Base-by-base conservation (phyloP, 2,888 invertebrate species). In the Trissolcus japonicus region DNA sequence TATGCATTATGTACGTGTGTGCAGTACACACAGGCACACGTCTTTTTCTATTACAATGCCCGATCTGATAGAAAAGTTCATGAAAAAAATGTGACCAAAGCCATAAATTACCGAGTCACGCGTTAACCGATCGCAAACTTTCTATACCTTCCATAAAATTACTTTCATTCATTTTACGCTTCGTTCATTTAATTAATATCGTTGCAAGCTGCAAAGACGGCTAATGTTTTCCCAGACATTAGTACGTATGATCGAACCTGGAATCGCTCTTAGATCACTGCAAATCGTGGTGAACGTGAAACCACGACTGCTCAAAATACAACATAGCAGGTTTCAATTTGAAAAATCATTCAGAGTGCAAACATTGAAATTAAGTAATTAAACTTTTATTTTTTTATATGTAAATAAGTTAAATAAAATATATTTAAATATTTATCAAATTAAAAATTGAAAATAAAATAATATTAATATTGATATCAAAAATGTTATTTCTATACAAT, bases 41-140 rank as follows among this genome's bases (percentile, higher is more conserved):
- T 54, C 51, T 53, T 53, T 66, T 66, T 53, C 51, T 25, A 67
- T 57, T 50, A 67, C 53, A 67, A 67, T 59, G 46, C 43, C 46
- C 59, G 35, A 60, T 59, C 69, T 50, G 61, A 62, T 51, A 63
- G 57, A 71, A 71, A 71, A 57, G 60, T 67, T 60, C 40, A 53
- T 25, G 67, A 59, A 67, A 59, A 67, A 59, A 67, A 65, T 65
- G 65, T 56, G 65, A 46, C 40, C 55, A 14, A 43, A 48, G 50
- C 65, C 48, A 65, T 65, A 68, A 57, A 53, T 57, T 67, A 59
- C 59, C 46, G 53, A 14, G 67, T 50, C 56, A 51, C 53, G 25
- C 43, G 60, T 68, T 68, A 57, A 29, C 54, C 57, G 35, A 53
- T 60, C 60, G 53, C 14, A 53, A 65, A 65, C 65, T 65, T 65